Evolutionary conservation across 37 sponge, comb jelly and placozoan species (phyloP).

Genomic region (Mnemiopsis leidyi): DNA sequence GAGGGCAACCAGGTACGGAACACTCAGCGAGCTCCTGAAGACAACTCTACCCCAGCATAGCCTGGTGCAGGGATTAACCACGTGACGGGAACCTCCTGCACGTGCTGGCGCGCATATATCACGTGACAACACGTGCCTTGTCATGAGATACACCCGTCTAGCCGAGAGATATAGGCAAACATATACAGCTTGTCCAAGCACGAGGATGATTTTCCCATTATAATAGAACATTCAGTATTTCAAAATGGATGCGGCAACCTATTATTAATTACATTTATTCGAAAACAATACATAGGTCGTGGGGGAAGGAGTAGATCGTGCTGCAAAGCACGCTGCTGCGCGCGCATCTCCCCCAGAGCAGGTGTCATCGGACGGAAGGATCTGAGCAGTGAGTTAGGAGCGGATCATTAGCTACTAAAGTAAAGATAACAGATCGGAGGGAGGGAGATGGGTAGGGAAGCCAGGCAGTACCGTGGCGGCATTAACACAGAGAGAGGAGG

Average conservation of each 20-base stretch:
- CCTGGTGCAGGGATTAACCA: neutral
- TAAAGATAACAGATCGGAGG: neutral
- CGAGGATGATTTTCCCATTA: neutral
- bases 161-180: neutral
- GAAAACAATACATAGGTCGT: neutral
- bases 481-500: too few species aligned
- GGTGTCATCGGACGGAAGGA: neutral
- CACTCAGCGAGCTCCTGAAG: conserved; percentile 11
- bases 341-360: neutral
- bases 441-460: neutral
- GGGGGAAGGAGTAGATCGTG: neutral
- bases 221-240: neutral
- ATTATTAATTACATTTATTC: neutral
- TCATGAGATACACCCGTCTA: neutral
- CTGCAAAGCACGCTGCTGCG: neutral
- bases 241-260: neutral
- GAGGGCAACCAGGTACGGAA: neutral
- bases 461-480: neutral
- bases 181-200: neutral
- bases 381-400: neutral
- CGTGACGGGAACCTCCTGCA: neutral
- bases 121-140: neutral
- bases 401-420: neutral
- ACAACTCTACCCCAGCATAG: neutral
- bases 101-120: neutral